These are phyloP conservation scores for Chironomus tentans DNA, from an alignment of 2,888 invertebrate genomes.

Conservation along the genomic window DNA sequence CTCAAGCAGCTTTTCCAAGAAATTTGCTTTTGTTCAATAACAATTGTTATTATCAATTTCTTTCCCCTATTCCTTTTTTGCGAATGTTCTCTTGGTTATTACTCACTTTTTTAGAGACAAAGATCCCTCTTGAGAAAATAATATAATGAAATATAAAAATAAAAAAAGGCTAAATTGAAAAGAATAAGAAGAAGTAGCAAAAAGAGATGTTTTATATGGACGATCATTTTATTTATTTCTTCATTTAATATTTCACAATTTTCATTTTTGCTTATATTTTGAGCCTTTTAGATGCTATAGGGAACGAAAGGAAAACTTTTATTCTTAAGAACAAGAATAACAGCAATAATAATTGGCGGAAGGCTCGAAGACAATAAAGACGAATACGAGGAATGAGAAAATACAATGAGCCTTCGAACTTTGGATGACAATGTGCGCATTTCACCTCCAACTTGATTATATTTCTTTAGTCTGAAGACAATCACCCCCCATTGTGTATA, in stretches of 20 bases:
- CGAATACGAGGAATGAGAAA: background rate
- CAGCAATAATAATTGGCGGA: constrained; percentile 19
- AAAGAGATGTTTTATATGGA: background rate
- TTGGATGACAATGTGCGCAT: too few relatives aligned
- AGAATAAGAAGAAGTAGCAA: background rate
- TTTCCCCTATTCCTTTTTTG: constrained; percentile 5
- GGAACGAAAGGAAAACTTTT: background rate
- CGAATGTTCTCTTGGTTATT: background rate
- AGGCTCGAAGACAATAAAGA: background rate
- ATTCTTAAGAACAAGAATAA: background rate
- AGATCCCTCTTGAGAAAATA: too few relatives aligned
- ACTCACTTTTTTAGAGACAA: background rate
- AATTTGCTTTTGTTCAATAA: background rate
- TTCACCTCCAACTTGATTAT: too few relatives aligned
- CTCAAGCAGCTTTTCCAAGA: constrained; percentile 7
- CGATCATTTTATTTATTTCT: constrained; percentile 24
- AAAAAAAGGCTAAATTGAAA: background rate
- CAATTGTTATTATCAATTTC: constrained; percentile 25
- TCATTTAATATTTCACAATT: constrained; percentile 18
- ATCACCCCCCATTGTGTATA: too few relatives aligned
- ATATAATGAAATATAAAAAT: too few relatives aligned
- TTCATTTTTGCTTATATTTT: background rate
- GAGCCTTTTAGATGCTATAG: background rate
- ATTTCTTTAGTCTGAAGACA: too few relatives aligned
- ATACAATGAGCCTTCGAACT: too few relatives aligned